Conservation (phyloP, 2,113 vertebrate genomes). For the Gnathonemus echidnorhynchus region DNA sequence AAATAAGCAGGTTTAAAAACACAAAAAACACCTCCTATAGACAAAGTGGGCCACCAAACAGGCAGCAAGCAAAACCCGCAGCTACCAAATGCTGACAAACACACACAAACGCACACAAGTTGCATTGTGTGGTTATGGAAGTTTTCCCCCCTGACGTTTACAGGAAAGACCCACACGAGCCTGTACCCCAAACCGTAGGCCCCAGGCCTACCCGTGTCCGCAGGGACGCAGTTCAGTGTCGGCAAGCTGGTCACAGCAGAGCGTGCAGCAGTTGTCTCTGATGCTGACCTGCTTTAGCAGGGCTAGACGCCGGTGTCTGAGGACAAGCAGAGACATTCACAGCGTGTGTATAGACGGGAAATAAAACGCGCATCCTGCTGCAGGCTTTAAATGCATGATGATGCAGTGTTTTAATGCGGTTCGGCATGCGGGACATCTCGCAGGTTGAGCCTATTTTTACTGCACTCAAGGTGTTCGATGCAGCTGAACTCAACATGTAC, state of each 20-base stretch:
- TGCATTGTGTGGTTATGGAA: not conserved
- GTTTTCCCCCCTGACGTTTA: not conserved
- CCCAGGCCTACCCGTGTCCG: slow-evolving; percentile 77
- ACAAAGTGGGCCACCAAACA: not conserved
- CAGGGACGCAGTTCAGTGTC: slow-evolving; percentile 95
- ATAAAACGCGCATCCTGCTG: not conserved
- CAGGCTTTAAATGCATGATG: not conserved
- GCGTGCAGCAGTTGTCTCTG: slow-evolving; percentile 94
- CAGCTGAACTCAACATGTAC: not conserved
- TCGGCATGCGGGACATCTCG: not conserved
- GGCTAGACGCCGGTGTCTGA: slow-evolving; percentile 87
- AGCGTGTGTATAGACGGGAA: not conserved
- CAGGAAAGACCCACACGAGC: not conserved
- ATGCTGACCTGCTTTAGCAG: slow-evolving; percentile 96
- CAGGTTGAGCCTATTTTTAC: not conserved
- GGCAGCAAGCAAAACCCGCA: not conserved
- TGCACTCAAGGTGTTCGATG: not conserved
- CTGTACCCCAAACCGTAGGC: not conserved
- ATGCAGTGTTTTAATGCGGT: not conserved
- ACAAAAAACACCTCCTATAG: not conserved
- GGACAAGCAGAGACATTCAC: slow-evolving; percentile 3
- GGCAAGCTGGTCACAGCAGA: slow-evolving; percentile 93
- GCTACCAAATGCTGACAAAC: not conserved
- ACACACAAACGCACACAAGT: not conserved
- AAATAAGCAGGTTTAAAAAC: not conserved